Base-by-base conservation (phyloP, 2,113 vertebrate species). In the Aptenodytes patagonicus region DNA sequence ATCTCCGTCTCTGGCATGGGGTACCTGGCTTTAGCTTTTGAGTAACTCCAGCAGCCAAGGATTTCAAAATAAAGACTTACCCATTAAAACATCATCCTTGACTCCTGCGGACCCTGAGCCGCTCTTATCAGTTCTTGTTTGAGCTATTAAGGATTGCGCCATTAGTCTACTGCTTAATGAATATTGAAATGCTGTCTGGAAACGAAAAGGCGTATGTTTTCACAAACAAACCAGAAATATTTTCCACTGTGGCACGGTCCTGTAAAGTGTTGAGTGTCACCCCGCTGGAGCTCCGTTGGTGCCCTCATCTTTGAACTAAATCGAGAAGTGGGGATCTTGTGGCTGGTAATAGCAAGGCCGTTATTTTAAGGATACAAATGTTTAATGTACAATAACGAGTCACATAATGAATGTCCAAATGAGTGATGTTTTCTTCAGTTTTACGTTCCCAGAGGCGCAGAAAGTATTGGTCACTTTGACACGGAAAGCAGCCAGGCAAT, bases 391-490 rank as follows among this genome's bases (percentile, higher is more conserved):
- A 95, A 90, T 93, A 95, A 95, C 40, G 57, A 83, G 79, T 72
- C 47, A 51, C 87, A 83, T 94, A 87, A 79, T 91, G 95, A 93
- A 81, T n/a, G 91, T 95, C 91, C 96, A 79, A 90, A 86, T 94
- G 94, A 89, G 87, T 77, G 87, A 97, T 93, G 77, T 58, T 95
- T 94, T 86, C 64, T 75, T 96, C 77, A 72, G 76, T 82, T 96
- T 84, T 73, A 51, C 64, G 31, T 90, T 95, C 83, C 93, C 89
- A 13, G 89, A 96, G 96, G 85, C 36, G 7, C 44, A 91, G 93
- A 88, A 94, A 96, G 90, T 94, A 65, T 89, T 97, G 95, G 96
- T 91, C 97, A 96, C 89, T 96, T 65, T 81, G 87, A 95, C 92
- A 83, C 2, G 6, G 86, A 96, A 85, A 60, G 84, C 44, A 83